These are phyloP conservation scores for Boloria selene DNA, from an alignment of 2,888 invertebrate genomes.

Conservation along the genomic window DNA sequence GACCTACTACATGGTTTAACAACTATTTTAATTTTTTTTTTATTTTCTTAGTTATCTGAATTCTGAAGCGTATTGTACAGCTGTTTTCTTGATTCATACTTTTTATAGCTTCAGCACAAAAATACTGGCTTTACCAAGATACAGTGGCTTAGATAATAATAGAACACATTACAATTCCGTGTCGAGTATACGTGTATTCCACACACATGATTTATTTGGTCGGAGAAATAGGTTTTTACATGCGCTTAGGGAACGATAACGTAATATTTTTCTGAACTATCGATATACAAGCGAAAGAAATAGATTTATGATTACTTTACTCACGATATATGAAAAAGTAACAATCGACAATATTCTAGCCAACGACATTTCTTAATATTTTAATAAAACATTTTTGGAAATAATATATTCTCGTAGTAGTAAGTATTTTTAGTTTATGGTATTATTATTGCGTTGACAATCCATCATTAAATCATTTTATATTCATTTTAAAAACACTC, in stretches of 20 bases:
- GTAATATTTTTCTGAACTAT: conserved; percentile 13
- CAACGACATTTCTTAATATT: no score
- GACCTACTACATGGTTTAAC: no score
- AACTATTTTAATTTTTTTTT: neutral
- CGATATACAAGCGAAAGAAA: conserved; percentile 1
- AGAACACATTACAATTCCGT: neutral
- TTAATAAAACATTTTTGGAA: no score
- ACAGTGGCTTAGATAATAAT: neutral
- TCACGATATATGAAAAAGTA: neutral
- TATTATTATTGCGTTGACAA: no score
- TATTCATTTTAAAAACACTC: neutral
- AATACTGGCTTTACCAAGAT: neutral
- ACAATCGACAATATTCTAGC: no score
- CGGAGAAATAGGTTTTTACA: conserved; percentile 5
- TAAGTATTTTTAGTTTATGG: no score
- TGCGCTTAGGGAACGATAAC: conserved; percentile 15
- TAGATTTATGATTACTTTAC: neutral
- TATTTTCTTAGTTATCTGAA: no score
- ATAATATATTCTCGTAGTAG: no score
- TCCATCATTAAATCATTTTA: no score
- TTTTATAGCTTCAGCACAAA: neutral
- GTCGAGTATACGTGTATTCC: neutral
- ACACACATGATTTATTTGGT: conserved; percentile 1
- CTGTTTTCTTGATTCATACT: no score
- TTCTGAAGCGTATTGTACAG: no score